Conservation (phyloP, 2,113 vertebrate genomes). For the Oxyura jamaicensis region DNA sequence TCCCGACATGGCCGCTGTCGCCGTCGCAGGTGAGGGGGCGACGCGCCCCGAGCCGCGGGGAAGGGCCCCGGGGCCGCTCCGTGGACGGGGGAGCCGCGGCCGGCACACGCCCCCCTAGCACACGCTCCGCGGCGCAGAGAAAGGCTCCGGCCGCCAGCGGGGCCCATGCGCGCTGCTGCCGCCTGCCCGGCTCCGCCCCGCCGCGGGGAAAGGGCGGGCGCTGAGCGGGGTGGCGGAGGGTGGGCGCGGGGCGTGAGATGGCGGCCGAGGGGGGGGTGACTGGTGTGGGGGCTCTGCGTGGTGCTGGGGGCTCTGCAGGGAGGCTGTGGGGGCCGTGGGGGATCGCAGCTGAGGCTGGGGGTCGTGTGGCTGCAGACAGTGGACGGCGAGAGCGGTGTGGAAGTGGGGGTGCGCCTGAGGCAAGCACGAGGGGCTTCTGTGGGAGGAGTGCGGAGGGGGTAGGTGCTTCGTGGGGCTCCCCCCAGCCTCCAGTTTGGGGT, state of each 20-base stretch:
- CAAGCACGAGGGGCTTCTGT: neutral
- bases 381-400: no score
- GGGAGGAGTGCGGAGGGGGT: neutral
- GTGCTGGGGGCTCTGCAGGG: no score
- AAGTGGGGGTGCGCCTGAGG: no score
- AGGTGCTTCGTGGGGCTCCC: neutral
- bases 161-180: conserved; percentile 43
- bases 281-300: no score
- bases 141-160: neutral
- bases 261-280: no score
- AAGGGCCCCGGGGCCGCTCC: neutral
- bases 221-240: neutral
- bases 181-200: conserved; percentile 58
- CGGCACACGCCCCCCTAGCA: neutral
- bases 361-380: no score
- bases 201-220: conserved; percentile 22
- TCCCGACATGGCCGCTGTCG: neutral
- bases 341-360: no score
- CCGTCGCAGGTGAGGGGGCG: neutral
- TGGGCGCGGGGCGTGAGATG: neutral
- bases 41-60: neutral
- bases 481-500: no score
- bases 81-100: neutral
- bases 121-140: neutral
- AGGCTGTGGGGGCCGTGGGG: no score